A percentile compares a stretch with the other conserved stretches of the same genome.
Conservation (phyloP, 2,888 invertebrate genomes). For the Thumatha senex region DNA sequence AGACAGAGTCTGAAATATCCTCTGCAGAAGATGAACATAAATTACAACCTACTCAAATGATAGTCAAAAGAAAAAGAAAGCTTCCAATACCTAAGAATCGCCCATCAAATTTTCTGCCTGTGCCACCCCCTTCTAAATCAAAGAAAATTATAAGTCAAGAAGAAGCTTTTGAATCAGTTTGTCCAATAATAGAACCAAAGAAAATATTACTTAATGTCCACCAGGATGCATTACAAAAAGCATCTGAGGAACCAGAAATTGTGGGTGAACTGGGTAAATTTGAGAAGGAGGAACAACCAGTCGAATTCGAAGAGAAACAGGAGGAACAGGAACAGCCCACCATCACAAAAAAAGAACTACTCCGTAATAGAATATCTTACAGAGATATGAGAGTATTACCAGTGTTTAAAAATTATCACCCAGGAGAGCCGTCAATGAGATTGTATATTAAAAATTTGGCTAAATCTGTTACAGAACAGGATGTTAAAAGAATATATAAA, state of each 20-base stretch:
- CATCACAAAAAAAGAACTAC: slow-evolving; percentile 86
- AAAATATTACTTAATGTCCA: slow-evolving; percentile 72
- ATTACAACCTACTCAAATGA: slow-evolving; percentile 40
- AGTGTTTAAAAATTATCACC: slow-evolving; percentile 93
- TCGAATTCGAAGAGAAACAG: slow-evolving; percentile 35
- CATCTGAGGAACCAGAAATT: slow-evolving; percentile 59
- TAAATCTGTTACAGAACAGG: slow-evolving; percentile 89
- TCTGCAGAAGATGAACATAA: slow-evolving; percentile 62
- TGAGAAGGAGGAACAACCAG: slow-evolving; percentile 56
- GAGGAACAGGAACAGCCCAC: slow-evolving; percentile 57
- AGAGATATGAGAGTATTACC: slow-evolving; percentile 89
- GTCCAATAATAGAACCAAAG: slow-evolving; percentile 63
- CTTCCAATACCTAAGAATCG: slow-evolving; percentile 49
- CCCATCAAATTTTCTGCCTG: slow-evolving; percentile 57
- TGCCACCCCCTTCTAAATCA: slow-evolving; percentile 50
- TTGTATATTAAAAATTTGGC: slow-evolving; percentile 96
- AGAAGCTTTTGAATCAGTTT: slow-evolving; percentile 68
- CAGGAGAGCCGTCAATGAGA: slow-evolving; percentile 91
- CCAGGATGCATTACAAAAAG: slow-evolving; percentile 64
- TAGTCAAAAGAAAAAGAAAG: slow-evolving; percentile 65
- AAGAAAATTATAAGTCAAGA: slow-evolving; percentile 59
- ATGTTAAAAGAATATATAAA: slow-evolving; percentile 90
- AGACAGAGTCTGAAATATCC: slow-evolving; percentile 73
- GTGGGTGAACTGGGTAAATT: slow-evolving; percentile 73
- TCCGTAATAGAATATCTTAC: slow-evolving; percentile 86